A percentile compares a stretch with the other conserved stretches of the same genome.
These are phyloP conservation scores for Lemur catta DNA, from an alignment of 2,797 vertebrate species.

Conservation along the genomic window DNA sequence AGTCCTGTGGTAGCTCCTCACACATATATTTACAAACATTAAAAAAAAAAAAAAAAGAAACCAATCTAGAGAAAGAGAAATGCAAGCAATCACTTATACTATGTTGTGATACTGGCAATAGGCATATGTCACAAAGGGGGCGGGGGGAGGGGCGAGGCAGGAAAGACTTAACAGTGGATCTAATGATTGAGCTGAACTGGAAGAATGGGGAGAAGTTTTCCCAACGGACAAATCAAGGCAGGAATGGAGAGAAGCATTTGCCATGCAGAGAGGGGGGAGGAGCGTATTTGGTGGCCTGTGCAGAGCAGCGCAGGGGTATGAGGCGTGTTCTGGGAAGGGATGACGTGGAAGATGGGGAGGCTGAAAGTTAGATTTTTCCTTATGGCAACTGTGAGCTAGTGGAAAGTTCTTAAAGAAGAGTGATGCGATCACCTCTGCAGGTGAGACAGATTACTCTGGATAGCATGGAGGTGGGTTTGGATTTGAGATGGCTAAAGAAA, in stretches of 20 bases:
- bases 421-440: background rate
- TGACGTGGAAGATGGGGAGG: background rate
- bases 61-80: background rate
- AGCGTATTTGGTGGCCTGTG: too few species aligned
- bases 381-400: background rate
- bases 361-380: background rate
- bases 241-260: background rate
- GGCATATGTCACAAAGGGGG: background rate
- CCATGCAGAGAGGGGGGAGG: background rate
- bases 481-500: background rate
- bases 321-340: background rate
- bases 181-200: background rate
- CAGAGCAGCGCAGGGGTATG: background rate
- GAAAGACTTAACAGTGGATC: background rate
- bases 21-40: background rate
- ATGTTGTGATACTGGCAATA: background rate
- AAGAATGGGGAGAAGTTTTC: background rate
- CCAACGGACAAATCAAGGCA: background rate
- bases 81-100: background rate
- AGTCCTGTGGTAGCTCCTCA: background rate
- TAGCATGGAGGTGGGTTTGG: background rate
- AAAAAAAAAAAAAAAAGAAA: background rate
- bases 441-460: background rate
- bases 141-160: accelerated
- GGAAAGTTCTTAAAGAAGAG: background rate